Conservation (phyloP, 2,888 invertebrate genomes). For the Rotaria magnacalcarata region DNA sequence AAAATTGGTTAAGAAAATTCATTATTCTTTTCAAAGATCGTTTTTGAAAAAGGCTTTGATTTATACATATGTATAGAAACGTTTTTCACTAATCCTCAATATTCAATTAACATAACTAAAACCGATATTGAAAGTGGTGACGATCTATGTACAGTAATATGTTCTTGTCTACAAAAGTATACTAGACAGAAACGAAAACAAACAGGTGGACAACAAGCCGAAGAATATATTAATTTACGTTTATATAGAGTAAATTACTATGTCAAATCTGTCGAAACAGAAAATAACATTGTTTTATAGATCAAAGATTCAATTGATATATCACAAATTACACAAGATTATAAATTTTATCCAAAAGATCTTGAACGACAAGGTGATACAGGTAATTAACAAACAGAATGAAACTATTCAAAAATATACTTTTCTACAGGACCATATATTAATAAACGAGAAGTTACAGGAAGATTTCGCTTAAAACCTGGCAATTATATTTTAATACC, state of each 20-base stretch:
- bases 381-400: background rate
- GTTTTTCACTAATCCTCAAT: constrained; percentile 46
- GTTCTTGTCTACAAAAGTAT: constrained; percentile 45
- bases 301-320: constrained; percentile 40
- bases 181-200: constrained; percentile 45
- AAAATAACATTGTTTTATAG: background rate
- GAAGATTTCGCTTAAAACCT: constrained; percentile 38
- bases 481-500: constrained; percentile 45
- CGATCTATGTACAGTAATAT: constrained; percentile 37
- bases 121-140: constrained; percentile 30
- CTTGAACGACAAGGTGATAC: constrained; percentile 41
- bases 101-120: constrained; percentile 36
- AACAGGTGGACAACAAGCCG: constrained; percentile 39
- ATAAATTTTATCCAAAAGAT: constrained; percentile 44
- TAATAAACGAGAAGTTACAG: constrained; percentile 45
- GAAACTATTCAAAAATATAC: background rate
- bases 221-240: constrained; percentile 46
- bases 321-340: constrained; percentile 23
- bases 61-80: background rate
- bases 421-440: constrained; percentile 39
- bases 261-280: background rate
- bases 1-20: background rate
- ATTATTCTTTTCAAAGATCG: background rate
- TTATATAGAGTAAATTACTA: constrained; percentile 29
- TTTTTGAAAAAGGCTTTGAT: background rate